Conservation (phyloP, 2,113 vertebrate species). For the Pungitius pungitius region DNA sequence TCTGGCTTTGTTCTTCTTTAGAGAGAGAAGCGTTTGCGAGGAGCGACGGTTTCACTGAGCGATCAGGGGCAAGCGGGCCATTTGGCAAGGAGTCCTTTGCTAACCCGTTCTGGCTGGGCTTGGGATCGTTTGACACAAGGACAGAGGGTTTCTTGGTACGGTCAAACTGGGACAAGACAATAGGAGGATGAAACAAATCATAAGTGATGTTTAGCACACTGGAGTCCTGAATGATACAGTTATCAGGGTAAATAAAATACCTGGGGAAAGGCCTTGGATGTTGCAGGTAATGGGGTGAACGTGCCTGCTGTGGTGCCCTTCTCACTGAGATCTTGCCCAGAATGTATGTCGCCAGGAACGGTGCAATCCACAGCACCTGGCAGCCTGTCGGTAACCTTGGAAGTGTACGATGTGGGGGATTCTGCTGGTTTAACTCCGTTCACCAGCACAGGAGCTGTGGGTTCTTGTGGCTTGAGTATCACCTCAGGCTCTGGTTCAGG, state of each 20-base stretch:
- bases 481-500: constrained; percentile 56
- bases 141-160: constrained; percentile 90
- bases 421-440: constrained; percentile 64
- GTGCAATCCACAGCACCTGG: constrained; percentile 65
- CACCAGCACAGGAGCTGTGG: constrained; percentile 62
- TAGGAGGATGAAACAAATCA: neutral
- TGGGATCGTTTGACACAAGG: constrained; percentile 73
- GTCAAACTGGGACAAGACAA: constrained; percentile 84
- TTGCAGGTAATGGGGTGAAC: constrained; percentile 69
- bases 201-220: neutral
- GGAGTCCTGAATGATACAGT: neutral
- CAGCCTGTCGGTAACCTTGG: constrained; percentile 41
- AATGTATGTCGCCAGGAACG: constrained; percentile 36
- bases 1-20: constrained; percentile 85
- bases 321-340: constrained; percentile 61
- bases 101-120: constrained; percentile 71
- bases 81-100: constrained; percentile 76
- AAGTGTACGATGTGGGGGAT: constrained; percentile 67
- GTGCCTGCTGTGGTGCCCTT: constrained; percentile 15
- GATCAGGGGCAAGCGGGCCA: constrained; percentile 84
- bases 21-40: constrained; percentile 66
- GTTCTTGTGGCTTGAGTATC: constrained; percentile 64
- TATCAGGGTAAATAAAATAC: constrained; percentile 68
- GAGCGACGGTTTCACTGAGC: constrained; percentile 85
- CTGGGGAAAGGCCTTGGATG: constrained; percentile 85